These are phyloP conservation scores for Siderastrea radians DNA, from an alignment of 92 coral and sea anemone species.

Conservation along the genomic window DNA sequence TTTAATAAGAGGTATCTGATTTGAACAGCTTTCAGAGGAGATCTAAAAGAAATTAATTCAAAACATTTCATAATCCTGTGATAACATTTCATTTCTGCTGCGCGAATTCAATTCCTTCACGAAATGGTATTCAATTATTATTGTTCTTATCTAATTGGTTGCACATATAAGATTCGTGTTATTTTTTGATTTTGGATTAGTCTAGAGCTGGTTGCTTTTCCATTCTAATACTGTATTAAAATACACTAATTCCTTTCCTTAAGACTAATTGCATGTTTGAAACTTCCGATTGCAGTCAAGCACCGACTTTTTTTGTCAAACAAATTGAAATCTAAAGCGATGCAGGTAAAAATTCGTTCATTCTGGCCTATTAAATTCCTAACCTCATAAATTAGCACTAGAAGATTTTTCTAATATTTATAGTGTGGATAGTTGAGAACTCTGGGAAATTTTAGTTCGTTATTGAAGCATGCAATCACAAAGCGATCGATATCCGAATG, in stretches of 20 bases:
- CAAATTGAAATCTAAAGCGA: background rate
- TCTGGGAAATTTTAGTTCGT: constrained; percentile 3
- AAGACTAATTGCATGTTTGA: constrained; percentile 16
- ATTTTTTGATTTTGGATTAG: background rate
- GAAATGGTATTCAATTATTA: no score
- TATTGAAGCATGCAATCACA: background rate
- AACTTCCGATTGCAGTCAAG: constrained; percentile 31
- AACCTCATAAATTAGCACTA: background rate
- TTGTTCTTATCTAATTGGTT: no score
- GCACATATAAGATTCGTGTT: no score
- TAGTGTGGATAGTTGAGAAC: background rate
- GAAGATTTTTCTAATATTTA: no score
- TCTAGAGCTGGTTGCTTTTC: background rate
- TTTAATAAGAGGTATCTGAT: background rate
- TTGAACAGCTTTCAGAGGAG: background rate
- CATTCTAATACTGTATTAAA: background rate
- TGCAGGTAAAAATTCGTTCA: background rate
- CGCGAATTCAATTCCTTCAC: no score
- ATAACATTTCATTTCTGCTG: background rate
- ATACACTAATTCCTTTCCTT: background rate
- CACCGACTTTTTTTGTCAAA: background rate
- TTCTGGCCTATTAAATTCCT: no score
- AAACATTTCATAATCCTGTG: background rate
- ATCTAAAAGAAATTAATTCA: constrained; percentile 13
- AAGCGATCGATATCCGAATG: constrained; percentile 2